phyloP scores from a whole-genome alignment of 2,888 invertebrate species.

The Hyposoter dolosus region DNA sequence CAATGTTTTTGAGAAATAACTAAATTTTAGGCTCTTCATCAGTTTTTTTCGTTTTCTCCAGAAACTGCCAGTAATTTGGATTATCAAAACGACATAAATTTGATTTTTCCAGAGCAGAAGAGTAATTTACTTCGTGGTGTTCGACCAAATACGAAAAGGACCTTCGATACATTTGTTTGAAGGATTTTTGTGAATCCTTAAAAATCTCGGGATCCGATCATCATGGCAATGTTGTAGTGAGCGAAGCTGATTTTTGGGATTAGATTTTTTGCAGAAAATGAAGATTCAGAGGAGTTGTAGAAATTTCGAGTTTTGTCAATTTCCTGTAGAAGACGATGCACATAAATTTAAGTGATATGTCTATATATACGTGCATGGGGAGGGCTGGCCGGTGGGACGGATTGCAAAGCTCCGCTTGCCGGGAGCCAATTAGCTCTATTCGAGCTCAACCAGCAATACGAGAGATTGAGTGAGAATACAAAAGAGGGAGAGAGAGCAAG shows the following conservation, averaged over 20 bases:
- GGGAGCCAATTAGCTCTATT: slow-evolving; percentile 69
- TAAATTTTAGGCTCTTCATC: too few relatives aligned
- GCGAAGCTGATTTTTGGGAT: not conserved
- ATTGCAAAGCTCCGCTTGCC: slow-evolving; percentile 55
- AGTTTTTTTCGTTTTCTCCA: too few relatives aligned
- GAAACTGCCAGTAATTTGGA: too few relatives aligned
- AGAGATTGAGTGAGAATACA: slow-evolving; percentile 50
- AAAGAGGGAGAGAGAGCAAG: slow-evolving; percentile 25
- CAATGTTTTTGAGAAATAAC: too few relatives aligned
- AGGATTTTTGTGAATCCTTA: too few relatives aligned
- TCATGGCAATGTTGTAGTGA: not conserved
- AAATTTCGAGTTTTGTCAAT: not conserved
- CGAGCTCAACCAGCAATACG: slow-evolving; percentile 52
- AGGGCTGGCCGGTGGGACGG: slow-evolving; percentile 34
- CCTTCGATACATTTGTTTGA: too few relatives aligned
- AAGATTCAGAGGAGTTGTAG: not conserved
- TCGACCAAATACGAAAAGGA: too few relatives aligned
- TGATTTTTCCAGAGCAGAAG: too few relatives aligned
- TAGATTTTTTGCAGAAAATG: not conserved
- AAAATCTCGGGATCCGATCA: not conserved
- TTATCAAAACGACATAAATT: too few relatives aligned
- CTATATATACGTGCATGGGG: not conserved
- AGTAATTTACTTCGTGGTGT: too few relatives aligned
- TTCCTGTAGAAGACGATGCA: not conserved
- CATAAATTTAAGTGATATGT: slow-evolving; percentile 2